Conservation (phyloP, 2,888 invertebrate species). For the Dascillus cervinus region DNA sequence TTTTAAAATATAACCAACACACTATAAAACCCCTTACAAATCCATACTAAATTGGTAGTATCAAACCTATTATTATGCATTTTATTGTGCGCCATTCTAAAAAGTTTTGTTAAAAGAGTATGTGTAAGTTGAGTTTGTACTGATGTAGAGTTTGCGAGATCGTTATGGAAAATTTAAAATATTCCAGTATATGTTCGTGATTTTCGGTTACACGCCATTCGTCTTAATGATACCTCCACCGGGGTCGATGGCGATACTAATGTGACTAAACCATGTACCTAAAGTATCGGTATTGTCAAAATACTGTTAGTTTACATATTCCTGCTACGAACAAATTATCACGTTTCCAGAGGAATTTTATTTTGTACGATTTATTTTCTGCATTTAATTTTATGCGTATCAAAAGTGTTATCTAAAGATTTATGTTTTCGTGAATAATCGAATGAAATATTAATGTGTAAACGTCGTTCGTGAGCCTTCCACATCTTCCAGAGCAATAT, state of each 20-base stretch:
- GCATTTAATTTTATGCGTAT: too few relatives aligned
- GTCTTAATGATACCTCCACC: conserved; percentile 39
- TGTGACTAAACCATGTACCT: conserved; percentile 38
- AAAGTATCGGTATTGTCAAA: too few relatives aligned
- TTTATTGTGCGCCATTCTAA: conserved; percentile 7
- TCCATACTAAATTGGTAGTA: conserved; percentile 4
- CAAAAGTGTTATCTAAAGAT: too few relatives aligned
- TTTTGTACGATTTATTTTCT: too few relatives aligned
- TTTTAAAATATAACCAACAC: conserved; percentile 7
- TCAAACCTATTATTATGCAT: conserved; percentile 8
- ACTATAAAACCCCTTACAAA: conserved; percentile 5
- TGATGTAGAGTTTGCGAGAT: conserved; percentile 23
- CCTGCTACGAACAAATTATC: too few relatives aligned
- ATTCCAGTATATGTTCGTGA: conserved; percentile 31
- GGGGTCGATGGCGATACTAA: conserved; percentile 34
- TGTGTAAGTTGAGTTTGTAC: conserved; percentile 15
- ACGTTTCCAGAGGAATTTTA: too few relatives aligned
- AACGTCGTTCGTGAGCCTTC: too few relatives aligned
- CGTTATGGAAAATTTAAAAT: conserved; percentile 26
- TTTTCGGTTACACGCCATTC: conserved; percentile 39
- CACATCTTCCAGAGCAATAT: too few relatives aligned
- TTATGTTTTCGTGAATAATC: too few relatives aligned
- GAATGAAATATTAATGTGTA: too few relatives aligned
- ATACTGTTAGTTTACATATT: too few relatives aligned
- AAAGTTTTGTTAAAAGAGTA: conserved; percentile 11